Evolutionary conservation across 23 tunicate species (phyloP).

Genomic region (Styela plicata): DNA sequence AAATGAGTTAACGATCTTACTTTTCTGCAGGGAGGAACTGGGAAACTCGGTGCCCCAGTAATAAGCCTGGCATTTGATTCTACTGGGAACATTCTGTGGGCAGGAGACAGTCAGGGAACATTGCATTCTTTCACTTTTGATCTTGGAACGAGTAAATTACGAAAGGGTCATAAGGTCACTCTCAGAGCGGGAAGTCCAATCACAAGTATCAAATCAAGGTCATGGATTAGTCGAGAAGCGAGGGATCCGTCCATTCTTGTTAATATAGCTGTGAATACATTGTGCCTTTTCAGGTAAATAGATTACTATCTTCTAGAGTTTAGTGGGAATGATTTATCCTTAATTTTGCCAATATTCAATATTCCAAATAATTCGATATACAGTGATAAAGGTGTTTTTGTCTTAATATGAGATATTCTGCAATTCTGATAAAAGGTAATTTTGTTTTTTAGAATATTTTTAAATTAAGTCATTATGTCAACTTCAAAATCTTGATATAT

Average conservation of each 20-base stretch:
- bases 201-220: slow-evolving; percentile 69
- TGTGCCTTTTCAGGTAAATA: slow-evolving; percentile 61
- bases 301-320: not conserved
- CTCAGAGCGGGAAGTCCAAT: slow-evolving; percentile 45
- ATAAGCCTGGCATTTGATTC: slow-evolving; percentile 81
- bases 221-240: slow-evolving; percentile 92
- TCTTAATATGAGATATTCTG: too few relatives aligned
- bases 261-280: slow-evolving; percentile 50
- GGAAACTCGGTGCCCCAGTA: slow-evolving; percentile 59
- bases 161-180: slow-evolving; percentile 75
- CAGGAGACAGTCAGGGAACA: slow-evolving; percentile 69
- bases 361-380: too few relatives aligned
- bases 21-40: slow-evolving; percentile 65
- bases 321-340: too few relatives aligned
- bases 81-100: slow-evolving; percentile 84
- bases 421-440: too few relatives aligned
- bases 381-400: too few relatives aligned
- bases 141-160: slow-evolving; percentile 52
- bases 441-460: too few relatives aligned
- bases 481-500: too few relatives aligned
- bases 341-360: too few relatives aligned
- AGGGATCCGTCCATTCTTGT: slow-evolving; percentile 87
- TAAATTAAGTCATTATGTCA: too few relatives aligned
- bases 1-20: not conserved
- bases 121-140: slow-evolving; percentile 73